Conservation (phyloP, 2,113 vertebrate genomes). For the Numenius arquata region DNA sequence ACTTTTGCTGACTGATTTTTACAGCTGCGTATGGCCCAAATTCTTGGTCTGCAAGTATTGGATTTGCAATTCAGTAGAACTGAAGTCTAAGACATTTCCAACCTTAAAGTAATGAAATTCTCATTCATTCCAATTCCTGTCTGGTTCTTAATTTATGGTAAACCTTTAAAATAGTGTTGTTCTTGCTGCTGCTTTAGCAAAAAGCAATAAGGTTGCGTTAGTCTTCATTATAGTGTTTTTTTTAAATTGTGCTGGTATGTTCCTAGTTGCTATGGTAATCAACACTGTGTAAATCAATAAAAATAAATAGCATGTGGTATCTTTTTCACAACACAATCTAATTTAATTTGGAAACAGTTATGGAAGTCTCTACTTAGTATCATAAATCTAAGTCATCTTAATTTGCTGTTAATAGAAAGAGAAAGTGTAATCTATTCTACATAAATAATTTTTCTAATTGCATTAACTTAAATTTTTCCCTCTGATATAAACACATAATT, state of each 20-base stretch:
- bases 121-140: background rate
- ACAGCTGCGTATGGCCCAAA: background rate
- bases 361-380: too few relatives aligned
- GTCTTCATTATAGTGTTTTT: background rate
- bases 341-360: too few relatives aligned
- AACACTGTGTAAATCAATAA: constrained; percentile 37
- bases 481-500: too few relatives aligned
- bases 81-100: background rate
- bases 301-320: constrained; percentile 53
- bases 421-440: too few relatives aligned
- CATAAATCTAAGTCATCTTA: too few relatives aligned
- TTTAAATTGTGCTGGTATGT: background rate
- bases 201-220: background rate
- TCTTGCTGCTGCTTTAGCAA: background rate
- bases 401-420: too few relatives aligned
- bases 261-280: constrained; percentile 16
- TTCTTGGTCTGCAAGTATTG: background rate
- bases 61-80: background rate
- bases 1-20: background rate
- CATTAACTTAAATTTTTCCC: too few relatives aligned
- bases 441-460: too few relatives aligned
- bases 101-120: background rate
- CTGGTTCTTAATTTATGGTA: background rate
- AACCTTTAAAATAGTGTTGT: background rate
- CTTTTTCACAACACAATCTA: too few relatives aligned